Evolutionary conservation across 1,140 invertebrate genomes (phyloP).

Genomic region (Ostrea edulis): DNA sequence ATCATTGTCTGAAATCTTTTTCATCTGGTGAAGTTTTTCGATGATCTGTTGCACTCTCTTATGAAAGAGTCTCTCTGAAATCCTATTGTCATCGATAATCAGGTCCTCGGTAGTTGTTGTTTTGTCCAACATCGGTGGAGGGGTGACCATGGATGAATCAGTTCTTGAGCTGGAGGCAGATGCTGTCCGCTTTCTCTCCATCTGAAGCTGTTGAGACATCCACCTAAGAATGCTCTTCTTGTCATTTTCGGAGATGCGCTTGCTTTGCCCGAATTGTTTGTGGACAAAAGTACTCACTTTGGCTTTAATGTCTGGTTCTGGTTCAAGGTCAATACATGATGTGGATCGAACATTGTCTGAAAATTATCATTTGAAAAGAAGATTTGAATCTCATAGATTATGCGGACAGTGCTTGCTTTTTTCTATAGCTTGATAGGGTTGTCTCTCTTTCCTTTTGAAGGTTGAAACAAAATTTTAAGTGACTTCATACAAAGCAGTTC

Average conservation of each 20-base stretch:
- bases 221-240: slow-evolving; percentile 67
- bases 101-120: slow-evolving; percentile 15
- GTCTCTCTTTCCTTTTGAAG: background rate
- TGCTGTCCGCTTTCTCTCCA: slow-evolving; percentile 57
- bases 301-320: slow-evolving; percentile 65
- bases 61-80: slow-evolving; percentile 41
- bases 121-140: slow-evolving; percentile 34
- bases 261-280: slow-evolving; percentile 70
- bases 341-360: slow-evolving; percentile 2
- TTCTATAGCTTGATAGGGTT: background rate
- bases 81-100: background rate
- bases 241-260: slow-evolving; percentile 67
- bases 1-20: slow-evolving; percentile 39
- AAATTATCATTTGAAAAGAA: background rate
- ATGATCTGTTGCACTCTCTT: slow-evolving; percentile 48
- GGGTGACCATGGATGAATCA: slow-evolving; percentile 1
- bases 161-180: slow-evolving; percentile 29
- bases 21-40: slow-evolving; percentile 58
- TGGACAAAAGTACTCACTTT: slow-evolving; percentile 68
- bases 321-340: slow-evolving; percentile 38
- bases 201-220: slow-evolving; percentile 64
- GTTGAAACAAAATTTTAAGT: no score
- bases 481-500: no score
- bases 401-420: no score
- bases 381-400: no score